Conservation (phyloP, 2,113 vertebrate genomes). For the Upupa epops region DNA sequence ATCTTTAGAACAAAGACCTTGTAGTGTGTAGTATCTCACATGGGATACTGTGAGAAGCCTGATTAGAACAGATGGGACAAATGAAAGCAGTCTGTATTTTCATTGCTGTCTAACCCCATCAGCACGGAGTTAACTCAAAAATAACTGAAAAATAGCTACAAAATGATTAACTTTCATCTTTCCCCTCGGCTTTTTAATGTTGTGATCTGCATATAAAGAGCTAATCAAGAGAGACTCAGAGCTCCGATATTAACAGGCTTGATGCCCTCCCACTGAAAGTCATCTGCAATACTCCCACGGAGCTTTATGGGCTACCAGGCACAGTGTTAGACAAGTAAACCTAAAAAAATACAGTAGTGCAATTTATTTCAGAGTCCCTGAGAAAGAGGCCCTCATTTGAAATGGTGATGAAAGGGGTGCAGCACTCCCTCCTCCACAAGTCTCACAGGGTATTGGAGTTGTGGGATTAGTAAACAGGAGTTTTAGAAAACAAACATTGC, state of each 20-base stretch:
- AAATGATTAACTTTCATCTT: background rate
- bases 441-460: background rate
- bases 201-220: conserved; percentile 9
- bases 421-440: background rate
- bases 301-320: background rate
- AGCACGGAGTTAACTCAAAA: background rate
- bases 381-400: background rate
- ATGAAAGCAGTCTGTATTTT: background rate
- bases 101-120: background rate
- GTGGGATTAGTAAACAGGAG: background rate
- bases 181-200: background rate
- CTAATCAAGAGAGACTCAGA: background rate
- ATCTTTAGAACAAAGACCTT: conserved; percentile 4
- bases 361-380: background rate
- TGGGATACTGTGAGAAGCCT: background rate
- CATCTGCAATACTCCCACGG: conserved; percentile 1
- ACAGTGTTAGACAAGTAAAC: background rate
- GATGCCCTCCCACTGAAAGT: background rate
- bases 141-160: background rate
- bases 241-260: conserved; percentile 9
- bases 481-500: background rate
- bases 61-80: background rate
- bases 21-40: background rate
- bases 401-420: background rate
- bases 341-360: background rate